Base-by-base conservation (phyloP, 2,797 vertebrate genomes). In the Distichodus sexfasciatus region DNA sequence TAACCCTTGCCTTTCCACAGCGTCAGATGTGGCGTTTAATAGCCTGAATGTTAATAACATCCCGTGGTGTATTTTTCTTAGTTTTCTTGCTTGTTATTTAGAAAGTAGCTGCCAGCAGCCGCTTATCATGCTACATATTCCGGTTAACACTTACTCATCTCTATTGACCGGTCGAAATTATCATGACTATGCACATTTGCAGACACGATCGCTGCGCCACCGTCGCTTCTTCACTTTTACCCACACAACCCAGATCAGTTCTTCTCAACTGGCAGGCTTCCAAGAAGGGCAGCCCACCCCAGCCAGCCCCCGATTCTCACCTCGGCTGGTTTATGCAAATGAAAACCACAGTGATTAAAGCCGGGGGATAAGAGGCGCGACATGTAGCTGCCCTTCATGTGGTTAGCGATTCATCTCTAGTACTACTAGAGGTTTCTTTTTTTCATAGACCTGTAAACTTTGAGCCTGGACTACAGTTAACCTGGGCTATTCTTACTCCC, bases 201-300 rank as follows among this genome's bases (percentile, higher is more conserved):
- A 48, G 5, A 19, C 15, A 17, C 8, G 31, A 14, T 31, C 12
- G 7, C 1, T 21, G 43, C 50, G 5, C 24, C 36, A 17, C 21
- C 24, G 11, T 47, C 10, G 11, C 15, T 1, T 60, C 9, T 58
- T n/a, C 73, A n/a, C 68, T 60, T 77, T 51, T 59, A 28, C 58
- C 36, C 19, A 41, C 9, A 26, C 35, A n/a, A 54, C 63, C 69
- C 35, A 21, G 0, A 66, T 57, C 17, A 55, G 28, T 77, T 77
- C 58, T 71, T 75, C 15, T 59, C 23, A 70, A 64, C 51, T 72
- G 72, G 66, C 74, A 65, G 31, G 1, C 53, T 80, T 78, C 69
- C 74, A 78, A 78, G 74, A 80, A 80, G 63, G 47, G 14, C 24
- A 50, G 64, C 63, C 72, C 68, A 76, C 71, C 74, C n/a, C 5